phyloP scores from a whole-genome alignment of 2,797 vertebrate genomes.

The Allobates femoralis region DNA sequence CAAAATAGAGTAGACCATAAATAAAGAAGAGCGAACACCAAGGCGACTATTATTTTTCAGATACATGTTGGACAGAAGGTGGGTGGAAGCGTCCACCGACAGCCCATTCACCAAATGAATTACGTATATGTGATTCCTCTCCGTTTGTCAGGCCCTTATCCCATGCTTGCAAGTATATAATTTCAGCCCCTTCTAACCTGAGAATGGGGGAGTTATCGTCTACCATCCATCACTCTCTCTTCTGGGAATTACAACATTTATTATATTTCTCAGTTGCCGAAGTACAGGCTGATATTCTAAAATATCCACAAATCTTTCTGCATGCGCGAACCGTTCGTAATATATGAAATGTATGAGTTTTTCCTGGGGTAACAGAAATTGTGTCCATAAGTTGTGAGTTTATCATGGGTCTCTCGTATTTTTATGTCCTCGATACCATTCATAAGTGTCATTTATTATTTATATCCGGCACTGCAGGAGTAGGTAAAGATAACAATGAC shows the following conservation, averaged over 20 bases:
- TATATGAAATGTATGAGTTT: constrained; percentile 22
- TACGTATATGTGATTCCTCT: constrained; percentile 16
- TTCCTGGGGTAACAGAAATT: constrained; percentile 26
- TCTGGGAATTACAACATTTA: constrained; percentile 48
- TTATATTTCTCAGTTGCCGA: constrained; percentile 22
- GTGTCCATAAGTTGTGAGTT: constrained; percentile 9
- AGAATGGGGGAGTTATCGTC: not conserved
- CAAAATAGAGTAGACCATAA: not conserved
- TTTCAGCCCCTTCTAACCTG: constrained; percentile 37
- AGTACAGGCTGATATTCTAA: constrained; percentile 40
- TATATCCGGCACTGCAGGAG: constrained; percentile 14
- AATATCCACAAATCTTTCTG: constrained; percentile 14
- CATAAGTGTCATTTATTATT: constrained; percentile 16
- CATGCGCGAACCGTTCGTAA: not conserved
- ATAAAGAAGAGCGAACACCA: not conserved
- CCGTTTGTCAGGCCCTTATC: not conserved
- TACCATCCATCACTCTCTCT: constrained; percentile 48
- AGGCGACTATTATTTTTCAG: constrained; percentile 35
- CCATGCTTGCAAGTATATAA: constrained; percentile 36
- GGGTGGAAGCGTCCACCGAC: constrained; percentile 27
- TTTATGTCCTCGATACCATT: constrained; percentile 27
- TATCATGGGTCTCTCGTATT: constrained; percentile 26
- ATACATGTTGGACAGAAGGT: constrained; percentile 27
- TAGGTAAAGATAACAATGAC: constrained; percentile 45
- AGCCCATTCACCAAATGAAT: constrained; percentile 40